A percentile compares a stretch with the other conserved stretches of the same genome.
These are phyloP conservation scores for Pungitius pungitius DNA, from an alignment of 2,113 vertebrate species.

Conservation along the genomic window DNA sequence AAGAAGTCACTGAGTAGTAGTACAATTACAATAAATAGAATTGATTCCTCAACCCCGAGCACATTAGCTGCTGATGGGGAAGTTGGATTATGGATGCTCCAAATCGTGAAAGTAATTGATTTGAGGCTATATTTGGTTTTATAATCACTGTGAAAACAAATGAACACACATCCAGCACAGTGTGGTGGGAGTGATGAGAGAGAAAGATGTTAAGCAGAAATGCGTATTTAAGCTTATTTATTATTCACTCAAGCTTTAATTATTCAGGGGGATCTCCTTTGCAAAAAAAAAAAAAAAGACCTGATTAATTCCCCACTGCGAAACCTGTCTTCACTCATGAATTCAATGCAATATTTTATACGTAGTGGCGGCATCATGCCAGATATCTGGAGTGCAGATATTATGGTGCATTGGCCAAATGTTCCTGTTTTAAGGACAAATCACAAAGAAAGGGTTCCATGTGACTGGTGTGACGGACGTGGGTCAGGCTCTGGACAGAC, in stretches of 20 bases:
- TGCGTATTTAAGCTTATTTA: neutral
- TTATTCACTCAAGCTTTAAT: conserved; percentile 1
- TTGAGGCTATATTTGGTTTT: conserved; percentile 16
- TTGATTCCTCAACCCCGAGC: conserved; percentile 14
- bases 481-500: too few relatives aligned
- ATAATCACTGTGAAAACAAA: neutral
- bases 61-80: conserved; percentile 25
- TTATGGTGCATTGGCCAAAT: too few relatives aligned
- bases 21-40: conserved; percentile 22
- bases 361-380: neutral
- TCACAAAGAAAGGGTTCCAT: too few relatives aligned
- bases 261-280: neutral
- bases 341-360: neutral
- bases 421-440: too few relatives aligned
- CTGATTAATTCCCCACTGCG: neutral
- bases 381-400: neutral
- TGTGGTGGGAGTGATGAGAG: neutral
- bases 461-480: too few relatives aligned
- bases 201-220: neutral
- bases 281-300: neutral
- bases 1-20: too few relatives aligned
- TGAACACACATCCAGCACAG: neutral
- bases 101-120: conserved; percentile 23
- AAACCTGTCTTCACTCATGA: neutral
- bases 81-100: conserved; percentile 20